These are phyloP conservation scores for Diplolepis rosae DNA, from an alignment of 2,888 invertebrate genomes.

Conservation along the genomic window DNA sequence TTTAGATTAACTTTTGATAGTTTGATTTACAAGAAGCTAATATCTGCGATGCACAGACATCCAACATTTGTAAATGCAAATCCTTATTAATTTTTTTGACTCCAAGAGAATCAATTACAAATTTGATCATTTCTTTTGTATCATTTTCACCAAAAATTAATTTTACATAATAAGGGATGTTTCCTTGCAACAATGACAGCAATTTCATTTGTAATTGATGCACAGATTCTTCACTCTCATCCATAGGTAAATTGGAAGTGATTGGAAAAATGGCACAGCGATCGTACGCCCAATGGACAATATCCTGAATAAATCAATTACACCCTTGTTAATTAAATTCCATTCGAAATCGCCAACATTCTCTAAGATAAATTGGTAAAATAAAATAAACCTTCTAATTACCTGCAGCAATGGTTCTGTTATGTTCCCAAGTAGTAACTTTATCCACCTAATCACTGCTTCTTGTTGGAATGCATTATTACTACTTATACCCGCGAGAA, in stretches of 20 bases:
- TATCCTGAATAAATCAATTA: neutral
- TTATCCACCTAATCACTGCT: conserved; percentile 74
- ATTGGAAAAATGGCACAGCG: conserved; percentile 3
- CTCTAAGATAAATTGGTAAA: too few species aligned
- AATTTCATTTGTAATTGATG: conserved; percentile 54
- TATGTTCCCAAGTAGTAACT: conserved; percentile 72
- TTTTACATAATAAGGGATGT: conserved; percentile 55
- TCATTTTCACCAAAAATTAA: conserved; percentile 71
- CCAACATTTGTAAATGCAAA: conserved; percentile 74
- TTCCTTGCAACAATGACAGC: conserved; percentile 48
- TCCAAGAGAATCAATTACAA: conserved; percentile 73
- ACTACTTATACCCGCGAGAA: conserved; percentile 72
- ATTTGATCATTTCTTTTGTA: conserved; percentile 65
- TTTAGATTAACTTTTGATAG: conserved; percentile 40
- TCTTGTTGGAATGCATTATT: conserved; percentile 74
- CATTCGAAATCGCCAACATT: too few species aligned
- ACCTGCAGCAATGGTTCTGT: conserved; percentile 69
- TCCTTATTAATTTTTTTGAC: conserved; percentile 74
- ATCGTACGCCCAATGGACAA: conserved; percentile 4
- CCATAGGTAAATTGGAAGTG: conserved; percentile 42
- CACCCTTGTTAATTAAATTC: neutral
- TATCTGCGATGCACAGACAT: conserved; percentile 67
- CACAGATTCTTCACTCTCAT: conserved; percentile 52
- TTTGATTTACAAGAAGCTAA: conserved; percentile 59
- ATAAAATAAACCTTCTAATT: too few species aligned